Conservation (phyloP, 2,888 invertebrate genomes). For the Flexamia atlantica region DNA sequence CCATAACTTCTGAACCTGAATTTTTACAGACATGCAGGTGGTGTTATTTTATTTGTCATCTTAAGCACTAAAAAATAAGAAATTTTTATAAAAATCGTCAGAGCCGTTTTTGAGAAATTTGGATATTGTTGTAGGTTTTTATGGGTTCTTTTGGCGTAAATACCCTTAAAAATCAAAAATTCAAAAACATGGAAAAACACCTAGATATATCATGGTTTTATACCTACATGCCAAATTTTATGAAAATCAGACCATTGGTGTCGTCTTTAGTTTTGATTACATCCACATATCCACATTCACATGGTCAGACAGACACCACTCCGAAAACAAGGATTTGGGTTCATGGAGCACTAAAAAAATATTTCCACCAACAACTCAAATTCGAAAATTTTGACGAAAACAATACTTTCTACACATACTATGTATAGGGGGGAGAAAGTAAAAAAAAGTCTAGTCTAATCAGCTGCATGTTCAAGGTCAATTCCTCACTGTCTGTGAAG, state of each 20-base stretch:
- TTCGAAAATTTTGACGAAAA: neutral
- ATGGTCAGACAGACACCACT: slow-evolving; percentile 10
- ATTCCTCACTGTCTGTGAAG: too few relatives aligned
- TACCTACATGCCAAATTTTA: slow-evolving; percentile 9
- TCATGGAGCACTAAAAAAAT: neutral
- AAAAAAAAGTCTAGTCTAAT: too few relatives aligned
- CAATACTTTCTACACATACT: neutral
- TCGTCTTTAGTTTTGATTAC: neutral
- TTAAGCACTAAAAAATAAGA: neutral
- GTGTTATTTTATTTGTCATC: neutral
- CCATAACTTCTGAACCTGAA: neutral
- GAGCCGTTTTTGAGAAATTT: slow-evolving; percentile 23
- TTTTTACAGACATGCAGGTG: neutral
- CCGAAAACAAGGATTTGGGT: neutral
- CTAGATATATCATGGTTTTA: neutral
- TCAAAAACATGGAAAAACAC: neutral
- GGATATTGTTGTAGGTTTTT: neutral
- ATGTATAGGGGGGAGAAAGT: neutral
- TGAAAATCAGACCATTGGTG: neutral
- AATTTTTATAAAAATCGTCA: slow-evolving; percentile 6
- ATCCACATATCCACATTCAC: slow-evolving; percentile 17
- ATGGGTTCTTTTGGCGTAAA: neutral
- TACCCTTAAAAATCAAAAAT: slow-evolving; percentile 13
- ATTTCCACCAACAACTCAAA: neutral
- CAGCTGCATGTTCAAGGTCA: too few relatives aligned